A percentile compares a stretch with the other conserved stretches of the same genome.
phyloP scores from a whole-genome alignment of 2,113 vertebrate genomes.

The Orientallactaga bullata region DNA sequence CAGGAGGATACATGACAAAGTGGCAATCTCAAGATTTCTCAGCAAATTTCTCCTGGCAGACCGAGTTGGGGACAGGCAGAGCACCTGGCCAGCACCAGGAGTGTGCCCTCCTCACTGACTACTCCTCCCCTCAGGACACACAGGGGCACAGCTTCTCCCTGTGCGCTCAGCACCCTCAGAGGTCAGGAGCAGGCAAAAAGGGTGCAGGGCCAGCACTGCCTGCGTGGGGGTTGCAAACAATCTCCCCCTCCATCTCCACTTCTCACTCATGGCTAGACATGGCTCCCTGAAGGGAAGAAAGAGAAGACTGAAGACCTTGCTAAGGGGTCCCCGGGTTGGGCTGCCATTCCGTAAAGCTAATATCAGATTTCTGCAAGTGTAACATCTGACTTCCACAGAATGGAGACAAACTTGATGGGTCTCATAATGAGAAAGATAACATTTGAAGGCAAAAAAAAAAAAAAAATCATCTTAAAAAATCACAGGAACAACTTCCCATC shows the following conservation, averaged over 20 bases:
- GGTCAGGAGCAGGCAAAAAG: not conserved
- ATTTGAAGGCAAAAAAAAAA: slow-evolving; percentile 11
- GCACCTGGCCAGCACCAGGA: not conserved
- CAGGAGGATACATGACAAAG: not conserved
- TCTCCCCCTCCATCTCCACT: not conserved
- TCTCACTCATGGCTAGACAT: too few species aligned
- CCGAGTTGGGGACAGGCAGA: not conserved
- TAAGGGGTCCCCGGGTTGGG: rapidly evolving
- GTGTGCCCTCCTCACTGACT: not conserved
- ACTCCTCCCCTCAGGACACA: rapidly evolving
- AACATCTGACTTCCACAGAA: not conserved
- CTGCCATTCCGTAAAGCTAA: rapidly evolving
- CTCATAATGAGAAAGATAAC: rapidly evolving
- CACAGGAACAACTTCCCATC: rapidly evolving
- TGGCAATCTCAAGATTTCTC: rapidly evolving
- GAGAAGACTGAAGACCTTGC: not conserved
- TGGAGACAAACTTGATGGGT: rapidly evolving
- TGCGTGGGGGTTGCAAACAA: too few species aligned
- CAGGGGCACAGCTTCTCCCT: not conserved
- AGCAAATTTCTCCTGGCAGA: not conserved
- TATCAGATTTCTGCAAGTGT: rapidly evolving
- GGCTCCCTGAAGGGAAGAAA: not conserved
- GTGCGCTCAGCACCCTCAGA: too few species aligned
- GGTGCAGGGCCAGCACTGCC: not conserved
- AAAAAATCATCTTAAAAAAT: not conserved